These are phyloP conservation scores for Noctua janthe DNA, from an alignment of 2,888 invertebrate genomes.

Conservation along the genomic window DNA sequence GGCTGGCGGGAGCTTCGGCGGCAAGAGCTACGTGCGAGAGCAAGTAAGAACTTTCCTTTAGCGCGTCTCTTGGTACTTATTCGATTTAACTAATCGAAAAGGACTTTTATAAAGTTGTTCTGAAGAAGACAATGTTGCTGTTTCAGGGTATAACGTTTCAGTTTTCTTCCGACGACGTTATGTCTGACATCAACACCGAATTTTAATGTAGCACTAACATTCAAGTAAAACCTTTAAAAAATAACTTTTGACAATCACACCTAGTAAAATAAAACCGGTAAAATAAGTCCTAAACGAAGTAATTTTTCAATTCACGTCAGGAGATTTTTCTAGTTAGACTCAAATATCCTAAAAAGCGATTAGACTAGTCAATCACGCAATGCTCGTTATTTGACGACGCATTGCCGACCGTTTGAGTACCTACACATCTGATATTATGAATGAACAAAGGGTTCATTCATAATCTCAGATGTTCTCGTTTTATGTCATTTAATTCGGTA, in stretches of 20 bases:
- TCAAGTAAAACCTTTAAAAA: neutral
- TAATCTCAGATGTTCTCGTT: neutral
- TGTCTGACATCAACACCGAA: neutral
- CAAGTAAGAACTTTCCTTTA: constrained; percentile 80
- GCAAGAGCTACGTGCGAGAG: constrained; percentile 55
- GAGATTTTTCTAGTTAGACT: neutral
- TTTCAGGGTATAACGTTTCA: neutral
- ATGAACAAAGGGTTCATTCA: constrained; percentile 19
- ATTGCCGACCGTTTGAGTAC: constrained; percentile 10
- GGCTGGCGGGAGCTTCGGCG: constrained; percentile 35
- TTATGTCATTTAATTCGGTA: neutral
- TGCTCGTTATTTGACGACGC: constrained; percentile 65
- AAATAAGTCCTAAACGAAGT: neutral
- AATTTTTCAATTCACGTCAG: neutral
- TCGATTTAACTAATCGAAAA: constrained; percentile 49
- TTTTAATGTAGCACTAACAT: neutral
- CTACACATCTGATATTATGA: constrained; percentile 47
- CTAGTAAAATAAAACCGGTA: neutral
- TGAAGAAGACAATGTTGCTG: neutral
- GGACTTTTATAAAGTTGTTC: constrained; percentile 20
- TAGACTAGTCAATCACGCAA: neutral
- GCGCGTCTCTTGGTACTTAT: constrained; percentile 42
- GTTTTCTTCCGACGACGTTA: neutral
- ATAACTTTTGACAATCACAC: neutral
- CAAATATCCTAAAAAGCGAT: neutral